Evolutionary conservation across 30 jellyfish, hydroid and myxozoan species (phyloP).

Genomic region (Pelagia noctiluca): DNA sequence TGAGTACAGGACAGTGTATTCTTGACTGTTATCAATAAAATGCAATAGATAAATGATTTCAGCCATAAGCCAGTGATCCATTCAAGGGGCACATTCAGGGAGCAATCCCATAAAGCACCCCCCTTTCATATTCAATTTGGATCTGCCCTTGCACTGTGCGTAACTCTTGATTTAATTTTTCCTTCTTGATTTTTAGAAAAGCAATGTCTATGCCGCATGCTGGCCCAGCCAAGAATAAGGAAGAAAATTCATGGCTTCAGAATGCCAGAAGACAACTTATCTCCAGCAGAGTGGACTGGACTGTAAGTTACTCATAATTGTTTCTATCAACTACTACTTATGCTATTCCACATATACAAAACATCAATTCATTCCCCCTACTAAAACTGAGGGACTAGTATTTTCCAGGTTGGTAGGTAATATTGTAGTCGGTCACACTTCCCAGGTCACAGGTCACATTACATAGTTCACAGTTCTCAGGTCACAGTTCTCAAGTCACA

Average conservation of each 20-base stretch:
- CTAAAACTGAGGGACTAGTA: background rate
- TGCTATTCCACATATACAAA: background rate
- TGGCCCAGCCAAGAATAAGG: conserved; percentile 15
- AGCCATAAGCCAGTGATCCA: background rate
- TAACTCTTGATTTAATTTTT: background rate
- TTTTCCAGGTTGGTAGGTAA: too few species aligned
- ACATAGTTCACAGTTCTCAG: too few species aligned
- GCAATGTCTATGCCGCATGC: conserved; percentile 98
- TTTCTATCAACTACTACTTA: background rate
- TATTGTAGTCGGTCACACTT: too few species aligned
- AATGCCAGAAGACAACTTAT: conserved; percentile 60
- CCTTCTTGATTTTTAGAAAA: conserved; percentile 69
- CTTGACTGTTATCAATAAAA: too few species aligned
- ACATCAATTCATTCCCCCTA: background rate
- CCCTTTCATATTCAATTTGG: background rate
- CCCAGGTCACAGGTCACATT: too few species aligned
- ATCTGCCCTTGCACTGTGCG: background rate
- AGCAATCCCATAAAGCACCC: background rate
- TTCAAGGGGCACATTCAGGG: background rate
- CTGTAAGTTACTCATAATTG: conserved; percentile 48
- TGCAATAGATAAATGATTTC: too few species aligned
- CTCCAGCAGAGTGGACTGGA: conserved; percentile 91
- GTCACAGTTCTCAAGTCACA: too few species aligned
- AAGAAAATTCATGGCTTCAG: conserved; percentile 63
- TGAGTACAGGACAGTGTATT: too few species aligned